Conservation (phyloP, 2,113 vertebrate species). For the Cynopterus brachyotis region DNA sequence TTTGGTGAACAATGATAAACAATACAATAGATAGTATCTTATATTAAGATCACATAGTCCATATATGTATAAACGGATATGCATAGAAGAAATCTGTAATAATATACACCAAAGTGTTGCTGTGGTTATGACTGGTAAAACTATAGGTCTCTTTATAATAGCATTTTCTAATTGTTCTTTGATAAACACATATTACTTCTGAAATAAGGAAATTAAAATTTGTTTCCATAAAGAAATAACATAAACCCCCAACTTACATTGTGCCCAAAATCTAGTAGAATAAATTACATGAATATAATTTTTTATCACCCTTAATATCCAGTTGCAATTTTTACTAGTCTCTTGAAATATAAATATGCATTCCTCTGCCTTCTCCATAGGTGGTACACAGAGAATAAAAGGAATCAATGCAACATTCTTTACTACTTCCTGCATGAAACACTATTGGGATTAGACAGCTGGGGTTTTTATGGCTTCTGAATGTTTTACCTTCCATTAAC, state of each 20-base stretch:
- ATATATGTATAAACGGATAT: neutral
- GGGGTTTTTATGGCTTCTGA: neutral
- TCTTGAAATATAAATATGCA: neutral
- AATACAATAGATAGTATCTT: neutral
- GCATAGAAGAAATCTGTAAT: neutral
- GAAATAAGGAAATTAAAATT: neutral
- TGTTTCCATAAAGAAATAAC: neutral
- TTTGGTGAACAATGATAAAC: neutral
- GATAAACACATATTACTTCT: neutral
- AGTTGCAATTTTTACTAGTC: neutral
- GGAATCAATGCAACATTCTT: neutral
- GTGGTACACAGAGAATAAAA: neutral
- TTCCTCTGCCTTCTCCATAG: neutral
- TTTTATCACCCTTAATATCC: neutral
- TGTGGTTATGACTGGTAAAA: neutral
- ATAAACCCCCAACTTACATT: neutral
- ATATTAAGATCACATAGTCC: neutral
- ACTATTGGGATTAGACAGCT: neutral
- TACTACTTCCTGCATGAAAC: neutral
- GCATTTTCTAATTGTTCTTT: neutral
- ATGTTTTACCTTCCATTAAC: conserved; percentile 24
- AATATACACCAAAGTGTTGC: neutral
- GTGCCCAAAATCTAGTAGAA: neutral
- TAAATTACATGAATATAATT: neutral
- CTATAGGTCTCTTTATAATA: neutral